Evolutionary conservation across 1,140 invertebrate genomes (phyloP), one percentile per base, ranked within the genome.

Genomic region (Ditylenchus dipsaci): DNA sequence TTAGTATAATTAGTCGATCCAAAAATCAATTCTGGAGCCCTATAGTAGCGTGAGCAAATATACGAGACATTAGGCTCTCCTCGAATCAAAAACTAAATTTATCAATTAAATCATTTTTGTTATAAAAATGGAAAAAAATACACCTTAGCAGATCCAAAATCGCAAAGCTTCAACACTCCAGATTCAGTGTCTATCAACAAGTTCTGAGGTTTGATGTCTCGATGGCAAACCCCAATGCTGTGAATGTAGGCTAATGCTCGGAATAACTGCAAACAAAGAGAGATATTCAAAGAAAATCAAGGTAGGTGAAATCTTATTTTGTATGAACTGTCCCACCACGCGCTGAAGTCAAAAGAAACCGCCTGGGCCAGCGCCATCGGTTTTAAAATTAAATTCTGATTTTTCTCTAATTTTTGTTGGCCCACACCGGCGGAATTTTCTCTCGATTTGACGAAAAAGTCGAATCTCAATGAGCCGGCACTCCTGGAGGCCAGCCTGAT

Each of bases 1-100:
- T 94, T 97, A 73, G 94, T 97, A 86, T 99, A 98, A 86, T 98
- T 92, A 76, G 94, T 97, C 83, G 96, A 94, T 84, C 96, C 96
- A 87, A 99, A 98, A 84, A 99, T 99, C 76, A 97, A 88, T 86
- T 97, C 94, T 66, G 95, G 95, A 80, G 94, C 95, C 23, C 75
- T 57, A 38, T 71, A 71, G 47, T 71, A 71, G 15, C 95, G 91
- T 83, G 95, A 97, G 87, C 95, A 98, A 80, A 98, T 98, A 86
- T 99, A 99, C 58, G 93, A 95, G 23, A 98, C 95, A 85, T 98
- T 99, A 17, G 95, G 94, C 86, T 98, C 96, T 65, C 93, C 93
- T 81, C 90, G 90, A 63, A 97, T 90, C 77, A 99, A 88, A 84
- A 95, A 91, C 85, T 53, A 17, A 53, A 53, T 21, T 26, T n/a